Base-by-base conservation (phyloP, 2,888 invertebrate species). In the Nyleta sp. region DNA sequence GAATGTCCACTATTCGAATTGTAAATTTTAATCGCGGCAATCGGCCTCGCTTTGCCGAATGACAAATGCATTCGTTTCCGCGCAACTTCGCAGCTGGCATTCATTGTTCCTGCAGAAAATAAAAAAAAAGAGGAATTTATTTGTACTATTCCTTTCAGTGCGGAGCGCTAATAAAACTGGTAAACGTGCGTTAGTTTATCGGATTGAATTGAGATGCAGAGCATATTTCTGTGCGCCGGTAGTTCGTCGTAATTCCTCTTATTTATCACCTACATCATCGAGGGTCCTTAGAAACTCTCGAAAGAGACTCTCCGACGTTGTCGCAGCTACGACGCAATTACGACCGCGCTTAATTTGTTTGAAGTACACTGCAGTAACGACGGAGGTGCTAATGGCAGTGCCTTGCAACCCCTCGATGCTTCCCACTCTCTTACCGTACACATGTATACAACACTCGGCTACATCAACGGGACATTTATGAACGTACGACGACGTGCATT, bases 271-370 rank as follows among this genome's bases (percentile, higher is more conserved):
- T 68, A 77, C 81, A 72, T 79, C 77, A 81, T 79, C 74, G 76
- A 81, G 81, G 79, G 76, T 79, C 79, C 77, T 79, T 60, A 68
- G 74, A 64, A 68, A 81, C 74, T 81, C 78, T 81, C 64, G 80
- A 81, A 81, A 80, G 78, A 78, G 76, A 78, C 75, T 60, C 80
- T 71, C 79, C 71, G 75, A 79, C 79, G 67, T 79, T 77, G 83
- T 86, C 84, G 84, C 85, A 84, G 84, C 85, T 84, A 83, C 86
- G 84, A 85, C 85, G 87, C 87, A 89, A 89, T 89, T 89, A 89
- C 85, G 83, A 85, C 83, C 84, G 84, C 86, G 87, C 87, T 89
- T 89, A 89, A 89, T 89, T 89, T 89, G 88, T 88, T 89, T 89
- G 88, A 88, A 89, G 89, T 87, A 85, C 87, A 85, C 87, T 84